phyloP scores from a whole-genome alignment of 2,797 vertebrate genomes.

The Coregonus suidteri region DNA sequence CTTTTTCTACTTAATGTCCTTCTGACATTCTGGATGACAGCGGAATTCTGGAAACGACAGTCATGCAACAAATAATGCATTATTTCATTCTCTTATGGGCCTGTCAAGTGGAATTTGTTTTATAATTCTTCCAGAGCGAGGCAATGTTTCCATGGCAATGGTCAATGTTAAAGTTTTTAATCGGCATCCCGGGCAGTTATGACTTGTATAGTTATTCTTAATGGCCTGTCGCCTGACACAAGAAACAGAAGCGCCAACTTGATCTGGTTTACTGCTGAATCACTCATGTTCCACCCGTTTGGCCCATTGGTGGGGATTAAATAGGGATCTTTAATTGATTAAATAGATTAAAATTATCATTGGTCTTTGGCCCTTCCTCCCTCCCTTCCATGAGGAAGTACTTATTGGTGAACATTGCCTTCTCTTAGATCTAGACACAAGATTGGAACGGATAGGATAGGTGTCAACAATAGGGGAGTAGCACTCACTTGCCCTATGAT shows the following conservation, averaged over 20 bases:
- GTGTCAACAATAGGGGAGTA: too few species aligned
- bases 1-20: slow-evolving; percentile 24
- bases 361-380: neutral
- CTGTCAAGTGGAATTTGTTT: slow-evolving; percentile 42
- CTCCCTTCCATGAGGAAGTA: neutral
- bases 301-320: too few species aligned
- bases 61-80: slow-evolving; percentile 30
- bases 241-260: too few species aligned
- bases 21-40: slow-evolving; percentile 12
- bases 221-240: too few species aligned
- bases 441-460: too few species aligned
- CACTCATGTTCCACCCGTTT: too few species aligned
- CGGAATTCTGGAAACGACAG: slow-evolving; percentile 19
- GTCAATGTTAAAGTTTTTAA: slow-evolving; percentile 61
- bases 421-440: neutral
- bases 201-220: too few species aligned
- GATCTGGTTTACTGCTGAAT: too few species aligned
- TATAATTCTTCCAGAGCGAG: slow-evolving; percentile 48
- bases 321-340: too few species aligned
- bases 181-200: slow-evolving; percentile 17
- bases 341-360: too few species aligned
- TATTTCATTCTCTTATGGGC: slow-evolving; percentile 22
- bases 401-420: neutral
- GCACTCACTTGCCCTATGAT: too few species aligned
- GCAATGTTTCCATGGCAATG: slow-evolving; percentile 60